Evolutionary conservation across 2,888 invertebrate genomes (phyloP), one percentile per base, ranked within the genome.

Genomic region (Philaethria dido): DNA sequence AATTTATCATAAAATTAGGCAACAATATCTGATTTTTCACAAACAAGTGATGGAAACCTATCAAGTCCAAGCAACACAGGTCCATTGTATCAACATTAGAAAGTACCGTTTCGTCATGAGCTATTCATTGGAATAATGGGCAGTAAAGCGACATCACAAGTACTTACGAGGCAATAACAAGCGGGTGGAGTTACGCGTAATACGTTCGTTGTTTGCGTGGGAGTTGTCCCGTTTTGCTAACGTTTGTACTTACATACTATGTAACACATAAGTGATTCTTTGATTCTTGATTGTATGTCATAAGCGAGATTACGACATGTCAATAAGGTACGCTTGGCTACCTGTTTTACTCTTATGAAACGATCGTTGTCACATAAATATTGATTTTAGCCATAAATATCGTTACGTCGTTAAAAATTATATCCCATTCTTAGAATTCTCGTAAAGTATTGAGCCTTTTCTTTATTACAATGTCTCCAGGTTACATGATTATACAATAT

Each of bases 41-140:
- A 14, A 36, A 36, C 20, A 47, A 13, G 39, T 48, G 25, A 64
- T 64, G 39, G 54, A 57, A 57, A 39, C 39, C 48, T 48, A 48
- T 57, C 57, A 47, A 48, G 47, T 22, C 36, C 50, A 47, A 48
- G 22, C 64, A 50, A 52, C 50, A 62, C 20, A 54, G 54, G 74
- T 66, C 77, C 78, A 82, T 84, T 84, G 82, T 82, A 78, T 69
- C 77, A 79, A 81, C 83, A 85, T 86, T 89, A 88, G 88, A 89
- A 89, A 88, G 87, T 85, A 78, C 77, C 74, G 82, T 87, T 85
- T 86, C 85, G 80, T 85, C 86, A 86, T 80, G 85, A 79, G 75
- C 85, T 80, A 85, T 86, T 86, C 85, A 84, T 83, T 80, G 80
- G 78, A 75, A 84, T 87, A 85, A 87, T 86, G 81, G 75, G 75